phyloP scores from a whole-genome alignment of 2,113 vertebrate genomes.

The Pangasianodon gigas region DNA sequence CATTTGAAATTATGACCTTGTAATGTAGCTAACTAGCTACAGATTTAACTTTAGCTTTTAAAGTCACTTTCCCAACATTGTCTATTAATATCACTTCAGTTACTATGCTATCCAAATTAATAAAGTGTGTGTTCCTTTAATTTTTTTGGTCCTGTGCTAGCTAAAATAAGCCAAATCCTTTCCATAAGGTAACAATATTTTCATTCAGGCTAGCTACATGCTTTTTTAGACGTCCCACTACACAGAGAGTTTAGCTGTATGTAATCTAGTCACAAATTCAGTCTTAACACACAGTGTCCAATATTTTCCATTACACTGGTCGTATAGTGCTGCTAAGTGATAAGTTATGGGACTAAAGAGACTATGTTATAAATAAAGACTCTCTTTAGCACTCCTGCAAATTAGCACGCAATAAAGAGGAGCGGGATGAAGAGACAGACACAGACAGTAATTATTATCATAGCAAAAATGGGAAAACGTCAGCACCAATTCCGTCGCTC shows the following conservation, averaged over 20 bases:
- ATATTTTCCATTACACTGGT: neutral
- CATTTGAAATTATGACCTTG: neutral
- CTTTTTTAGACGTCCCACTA: neutral
- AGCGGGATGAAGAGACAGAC: neutral
- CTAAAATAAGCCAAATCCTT: neutral
- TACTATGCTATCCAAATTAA: neutral
- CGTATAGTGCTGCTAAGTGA: neutral
- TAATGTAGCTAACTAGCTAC: neutral
- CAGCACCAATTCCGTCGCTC: neutral
- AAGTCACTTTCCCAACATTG: neutral
- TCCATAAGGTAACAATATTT: neutral
- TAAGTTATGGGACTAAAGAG: neutral
- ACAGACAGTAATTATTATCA: constrained; percentile 16
- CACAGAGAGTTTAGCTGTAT: neutral
- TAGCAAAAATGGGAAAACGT: constrained; percentile 11
- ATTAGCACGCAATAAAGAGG: neutral
- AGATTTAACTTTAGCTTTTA: neutral
- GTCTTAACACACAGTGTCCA: neutral
- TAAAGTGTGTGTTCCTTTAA: neutral
- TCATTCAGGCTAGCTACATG: neutral
- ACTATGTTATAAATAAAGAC: constrained; percentile 13
- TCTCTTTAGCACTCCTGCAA: neutral
- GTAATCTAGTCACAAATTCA: neutral
- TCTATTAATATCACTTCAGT: neutral
- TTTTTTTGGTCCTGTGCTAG: too few relatives aligned